phyloP scores from a whole-genome alignment of 2,888 invertebrate genomes.

The Lithophane leautieri region DNA sequence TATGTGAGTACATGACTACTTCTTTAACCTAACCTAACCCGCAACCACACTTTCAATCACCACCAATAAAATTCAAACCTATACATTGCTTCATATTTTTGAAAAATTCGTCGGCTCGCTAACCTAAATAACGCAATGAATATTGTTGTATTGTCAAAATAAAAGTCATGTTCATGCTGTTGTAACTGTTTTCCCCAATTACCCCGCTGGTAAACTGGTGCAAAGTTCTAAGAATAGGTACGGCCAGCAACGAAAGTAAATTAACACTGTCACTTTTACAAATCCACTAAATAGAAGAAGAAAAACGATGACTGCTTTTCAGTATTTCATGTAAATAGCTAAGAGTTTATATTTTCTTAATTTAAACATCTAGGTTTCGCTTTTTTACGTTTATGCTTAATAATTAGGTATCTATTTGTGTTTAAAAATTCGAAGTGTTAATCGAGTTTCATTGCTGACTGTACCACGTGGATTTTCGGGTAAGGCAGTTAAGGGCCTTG shows the following conservation, averaged over 20 bases:
- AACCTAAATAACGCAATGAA: neutral
- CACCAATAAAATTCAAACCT: too few species aligned
- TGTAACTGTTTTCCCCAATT: neutral
- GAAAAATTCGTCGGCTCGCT: neutral
- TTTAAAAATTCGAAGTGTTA: neutral
- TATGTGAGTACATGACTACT: conserved; percentile 91
- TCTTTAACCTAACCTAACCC: too few species aligned
- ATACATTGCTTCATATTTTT: neutral
- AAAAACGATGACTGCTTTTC: too few species aligned
- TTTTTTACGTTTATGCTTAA: neutral
- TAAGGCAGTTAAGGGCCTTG: neutral
- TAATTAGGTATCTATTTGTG: neutral
- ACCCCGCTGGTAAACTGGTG: neutral
- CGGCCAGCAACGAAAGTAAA: neutral
- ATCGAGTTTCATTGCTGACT: neutral
- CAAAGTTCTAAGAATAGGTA: neutral
- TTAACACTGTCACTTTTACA: neutral
- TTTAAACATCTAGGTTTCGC: too few species aligned
- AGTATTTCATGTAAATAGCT: too few species aligned
- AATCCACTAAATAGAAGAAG: too few species aligned
- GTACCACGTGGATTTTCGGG: neutral
- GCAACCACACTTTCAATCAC: too few species aligned
- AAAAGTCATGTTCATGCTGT: neutral
- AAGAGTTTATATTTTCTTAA: too few species aligned
- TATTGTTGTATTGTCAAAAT: neutral